Conservation (phyloP, 2,797 vertebrate genomes). For the Sebastiscus albofasciatus region DNA sequence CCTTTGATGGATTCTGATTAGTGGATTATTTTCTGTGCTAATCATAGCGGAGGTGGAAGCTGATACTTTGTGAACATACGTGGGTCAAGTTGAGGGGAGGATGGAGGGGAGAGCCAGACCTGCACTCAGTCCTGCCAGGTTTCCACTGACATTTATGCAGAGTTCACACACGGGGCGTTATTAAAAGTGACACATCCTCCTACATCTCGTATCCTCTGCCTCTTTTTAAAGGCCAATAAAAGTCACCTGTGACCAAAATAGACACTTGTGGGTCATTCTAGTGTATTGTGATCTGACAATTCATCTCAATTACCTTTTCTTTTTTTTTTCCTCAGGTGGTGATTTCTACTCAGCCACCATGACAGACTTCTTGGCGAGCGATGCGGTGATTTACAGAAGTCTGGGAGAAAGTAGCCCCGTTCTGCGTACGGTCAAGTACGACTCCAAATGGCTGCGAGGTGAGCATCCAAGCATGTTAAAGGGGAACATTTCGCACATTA, state of each 20-base stretch:
- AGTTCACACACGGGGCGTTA: slow-evolving; percentile 63
- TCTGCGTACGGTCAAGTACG: slow-evolving; percentile 92
- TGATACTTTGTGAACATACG: slow-evolving; percentile 30
- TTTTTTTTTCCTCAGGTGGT: slow-evolving; percentile 80
- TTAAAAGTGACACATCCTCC: slow-evolving; percentile 44
- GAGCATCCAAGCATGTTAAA: slow-evolving; percentile 38
- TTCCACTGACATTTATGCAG: slow-evolving; percentile 80
- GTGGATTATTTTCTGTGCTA: slow-evolving; percentile 20
- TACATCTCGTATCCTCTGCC: slow-evolving; percentile 21
- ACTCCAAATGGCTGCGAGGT: slow-evolving; percentile 97
- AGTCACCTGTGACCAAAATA: slow-evolving; percentile 50
- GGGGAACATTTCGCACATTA: background rate
- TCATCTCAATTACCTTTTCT: background rate
- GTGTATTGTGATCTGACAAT: background rate
- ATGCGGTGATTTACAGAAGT: slow-evolving; percentile 93
- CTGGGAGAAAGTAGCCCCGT: slow-evolving; percentile 90
- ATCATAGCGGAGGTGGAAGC: slow-evolving; percentile 35
- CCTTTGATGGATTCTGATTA: slow-evolving; percentile 12
- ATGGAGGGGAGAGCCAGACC: slow-evolving; percentile 7
- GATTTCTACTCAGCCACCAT: slow-evolving; percentile 94
- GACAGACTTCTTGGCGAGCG: slow-evolving; percentile 94
- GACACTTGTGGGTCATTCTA: slow-evolving; percentile 11
- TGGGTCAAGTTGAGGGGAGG: slow-evolving; percentile 25
- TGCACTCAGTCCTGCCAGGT: slow-evolving; percentile 58
- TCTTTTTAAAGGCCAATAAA: slow-evolving; percentile 57